A percentile compares a stretch with the other conserved stretches of the same genome.
These are phyloP conservation scores for Hydropsyche tenuis DNA, from an alignment of 1,140 invertebrate genomes.

Conservation along the genomic window DNA sequence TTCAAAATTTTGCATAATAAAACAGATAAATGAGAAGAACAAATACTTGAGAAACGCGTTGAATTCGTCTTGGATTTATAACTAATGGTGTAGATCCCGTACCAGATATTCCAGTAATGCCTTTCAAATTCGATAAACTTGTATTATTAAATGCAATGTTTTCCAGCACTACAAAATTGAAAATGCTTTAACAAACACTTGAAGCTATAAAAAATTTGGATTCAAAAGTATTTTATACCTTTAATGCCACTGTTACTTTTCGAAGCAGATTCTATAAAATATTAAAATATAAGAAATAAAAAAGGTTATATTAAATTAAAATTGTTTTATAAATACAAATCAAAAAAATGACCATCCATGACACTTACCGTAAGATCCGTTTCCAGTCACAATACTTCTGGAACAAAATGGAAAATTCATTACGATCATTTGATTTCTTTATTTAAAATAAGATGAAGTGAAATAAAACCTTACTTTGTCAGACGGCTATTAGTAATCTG, in stretches of 20 bases:
- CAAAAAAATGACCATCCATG: neutral
- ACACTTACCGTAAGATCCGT: slow-evolving; percentile 43
- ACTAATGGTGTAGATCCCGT: slow-evolving; percentile 37
- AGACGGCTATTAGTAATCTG: slow-evolving; percentile 44
- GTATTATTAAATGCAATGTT: slow-evolving; percentile 44
- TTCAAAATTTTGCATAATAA: no score
- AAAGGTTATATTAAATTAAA: neutral
- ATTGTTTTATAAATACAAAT: neutral
- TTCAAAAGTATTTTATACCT: slow-evolving; percentile 3
- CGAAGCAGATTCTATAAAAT: neutral
- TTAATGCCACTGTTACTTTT: slow-evolving; percentile 9
- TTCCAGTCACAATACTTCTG: slow-evolving; percentile 43
- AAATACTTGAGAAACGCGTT: neutral
- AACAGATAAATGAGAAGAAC: no score
- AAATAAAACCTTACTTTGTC: slow-evolving; percentile 44
- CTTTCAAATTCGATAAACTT: slow-evolving; percentile 27
- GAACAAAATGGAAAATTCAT: slow-evolving; percentile 33
- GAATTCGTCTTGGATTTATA: slow-evolving; percentile 16
- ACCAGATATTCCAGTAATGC: slow-evolving; percentile 20
- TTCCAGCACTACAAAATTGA: slow-evolving; percentile 43
- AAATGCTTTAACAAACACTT: no score
- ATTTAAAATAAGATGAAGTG: neutral
- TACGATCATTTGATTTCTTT: neutral
- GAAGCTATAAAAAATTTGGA: no score
- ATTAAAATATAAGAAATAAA: neutral